Evolutionary conservation across 64 coral and sea anemone species (phyloP), one percentile per base, ranked within the genome.

Genomic region (Montipora sp.): DNA sequence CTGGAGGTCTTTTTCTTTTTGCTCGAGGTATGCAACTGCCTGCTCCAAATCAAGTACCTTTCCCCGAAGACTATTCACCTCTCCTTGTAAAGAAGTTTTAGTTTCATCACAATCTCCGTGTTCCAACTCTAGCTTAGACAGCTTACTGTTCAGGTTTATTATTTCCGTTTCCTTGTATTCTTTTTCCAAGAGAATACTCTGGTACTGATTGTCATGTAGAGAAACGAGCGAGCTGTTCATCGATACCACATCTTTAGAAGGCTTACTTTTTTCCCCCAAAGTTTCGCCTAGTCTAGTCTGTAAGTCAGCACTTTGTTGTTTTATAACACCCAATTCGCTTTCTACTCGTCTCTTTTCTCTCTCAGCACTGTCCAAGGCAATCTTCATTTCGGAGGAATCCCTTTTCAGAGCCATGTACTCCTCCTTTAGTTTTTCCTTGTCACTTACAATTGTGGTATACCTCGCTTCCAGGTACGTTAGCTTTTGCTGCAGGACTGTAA

Each of bases 301-400:
- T 19, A 92, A 22, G 22, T 92, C 90, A 59, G 50, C 14, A 14
- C 57, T 66, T 45, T 84, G 90, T 36, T 81, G 90, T 47, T 77
- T 81, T 44, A 84, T 43, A 15, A 49, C 48, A 68, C 47, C 18
- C 7, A 83, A 65, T 15, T 93, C 91, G 22, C 57, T 63, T 51
- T 93, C 83, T 8, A 93, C 27, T 80, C 75, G 87, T 9, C 8
- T 59, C 44, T 87, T 93, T 8, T 93, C 91, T 12, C 75, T 16
- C 14, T 93, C 57, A 20, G 60, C 59, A 3, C 15, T 44, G 70
- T 93, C 83, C 12, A 61, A 73, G 1, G 21, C 47, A 59, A 79
- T 86, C 48, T 94, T 94, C 9, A 96, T 61, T n/a, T 93, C 89
- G 14, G 58, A 58, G 15, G 87, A 91, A 77, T 98, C 83, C 46